phyloP scores from a whole-genome alignment of 2,113 vertebrate genomes.

The Neolamprologus toae region DNA sequence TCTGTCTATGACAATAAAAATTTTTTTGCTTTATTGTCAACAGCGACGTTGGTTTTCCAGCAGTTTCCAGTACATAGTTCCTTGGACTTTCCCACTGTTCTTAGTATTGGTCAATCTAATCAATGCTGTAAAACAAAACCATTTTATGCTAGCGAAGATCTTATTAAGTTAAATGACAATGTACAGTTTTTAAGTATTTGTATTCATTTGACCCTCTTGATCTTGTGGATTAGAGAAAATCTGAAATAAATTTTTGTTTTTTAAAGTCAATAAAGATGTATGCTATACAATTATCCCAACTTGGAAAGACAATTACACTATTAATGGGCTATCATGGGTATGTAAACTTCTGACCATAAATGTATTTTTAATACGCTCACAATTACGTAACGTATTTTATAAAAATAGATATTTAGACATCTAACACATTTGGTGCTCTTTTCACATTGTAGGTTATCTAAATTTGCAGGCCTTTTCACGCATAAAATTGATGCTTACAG shows the following conservation, averaged over 20 bases:
- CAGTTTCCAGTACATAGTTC: neutral
- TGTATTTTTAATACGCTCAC: neutral
- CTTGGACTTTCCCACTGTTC: neutral
- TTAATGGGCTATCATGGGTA: neutral
- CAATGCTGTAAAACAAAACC: neutral
- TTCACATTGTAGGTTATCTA: neutral
- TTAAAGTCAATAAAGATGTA: neutral
- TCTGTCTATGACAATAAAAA: neutral
- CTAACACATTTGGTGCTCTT: neutral
- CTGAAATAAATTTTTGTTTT: rapidly evolving
- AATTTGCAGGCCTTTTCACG: neutral
- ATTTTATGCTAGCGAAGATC: neutral
- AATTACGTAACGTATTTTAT: neutral
- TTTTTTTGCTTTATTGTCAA: neutral
- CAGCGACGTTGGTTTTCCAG: rapidly evolving
- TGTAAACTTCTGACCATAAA: neutral
- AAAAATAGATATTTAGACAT: neutral
- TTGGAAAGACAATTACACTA: neutral
- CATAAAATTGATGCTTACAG: neutral
- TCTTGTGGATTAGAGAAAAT: neutral
- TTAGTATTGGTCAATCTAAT: neutral
- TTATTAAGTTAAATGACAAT: neutral
- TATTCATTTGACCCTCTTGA: neutral
- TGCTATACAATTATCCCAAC: neutral
- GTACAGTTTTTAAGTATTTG: neutral